Base-by-base conservation (phyloP, 2,797 vertebrate species). In the Sciaenops ocellatus region DNA sequence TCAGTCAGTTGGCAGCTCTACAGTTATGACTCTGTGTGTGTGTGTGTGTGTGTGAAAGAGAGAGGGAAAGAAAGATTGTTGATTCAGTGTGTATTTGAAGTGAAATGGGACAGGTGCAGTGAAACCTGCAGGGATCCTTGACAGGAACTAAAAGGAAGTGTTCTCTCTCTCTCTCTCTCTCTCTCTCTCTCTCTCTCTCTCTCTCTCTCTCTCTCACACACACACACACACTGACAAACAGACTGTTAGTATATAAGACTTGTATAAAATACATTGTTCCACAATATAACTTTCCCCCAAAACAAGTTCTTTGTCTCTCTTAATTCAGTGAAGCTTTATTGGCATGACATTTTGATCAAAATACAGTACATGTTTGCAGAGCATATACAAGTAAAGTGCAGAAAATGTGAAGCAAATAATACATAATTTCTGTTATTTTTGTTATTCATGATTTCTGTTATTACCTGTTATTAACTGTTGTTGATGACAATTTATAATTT, bases 91-190 rank as follows among this genome's bases (percentile, higher is more conserved):
- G 64, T 44, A 16, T 73, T 68, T 73, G 60, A 79, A 70, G 63
- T 76, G 72, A 85, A 74, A 70, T 46, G n/a, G 74, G 41, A 73
- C 50, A 56, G 55, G 52, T 69, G 76, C 69, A 74, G 79, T 47
- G 54, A 78, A 69, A 84, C 64, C 67, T 75, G 84, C 80, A 70
- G 75, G 52, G 69, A 85, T 52, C 52, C 57, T 61, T 48, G 57
- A 80, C 65, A 50, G 41, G 24, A 83, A 64, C 72, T 56, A 68
- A 82, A 56, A 56, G 51, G 54, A 56, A 41, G 30, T 75, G 59
- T 46, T 84, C n/a, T n/a, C n/a, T n/a, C n/a, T n/a, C n/a, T n/a
- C n/a, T n/a, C n/a, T n/a, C n/a, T n/a, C n/a, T n/a, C n/a, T n/a
- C n/a, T n/a, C n/a, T n/a, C n/a, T n/a, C n/a, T n/a, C n/a, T n/a